Evolutionary conservation across 2,113 vertebrate genomes (phyloP).

Genomic region (Desmodus rotundus): DNA sequence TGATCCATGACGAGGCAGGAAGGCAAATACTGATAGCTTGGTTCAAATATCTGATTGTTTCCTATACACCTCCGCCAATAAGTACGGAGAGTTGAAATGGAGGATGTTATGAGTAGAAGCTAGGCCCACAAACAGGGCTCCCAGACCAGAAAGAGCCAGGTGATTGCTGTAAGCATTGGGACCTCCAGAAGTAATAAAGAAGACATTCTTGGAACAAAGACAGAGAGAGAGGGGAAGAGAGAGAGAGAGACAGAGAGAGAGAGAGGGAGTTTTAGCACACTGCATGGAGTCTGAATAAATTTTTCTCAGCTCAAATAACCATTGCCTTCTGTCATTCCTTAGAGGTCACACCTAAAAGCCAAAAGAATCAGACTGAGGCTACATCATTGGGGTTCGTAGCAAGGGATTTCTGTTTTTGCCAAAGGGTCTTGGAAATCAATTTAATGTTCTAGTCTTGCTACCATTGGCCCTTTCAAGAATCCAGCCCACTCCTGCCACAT

Average conservation of each 20-base stretch:
- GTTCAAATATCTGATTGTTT: background rate
- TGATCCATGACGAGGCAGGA: constrained; percentile 28
- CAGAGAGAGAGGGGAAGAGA: background rate
- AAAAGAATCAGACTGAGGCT: background rate
- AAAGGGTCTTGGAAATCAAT: background rate
- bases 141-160: background rate
- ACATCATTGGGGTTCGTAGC: background rate
- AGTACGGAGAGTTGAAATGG: background rate
- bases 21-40: constrained; percentile 52
- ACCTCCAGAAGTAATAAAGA: background rate
- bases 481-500: background rate
- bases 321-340: background rate
- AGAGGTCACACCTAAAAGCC: constrained; percentile 30
- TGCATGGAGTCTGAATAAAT: background rate
- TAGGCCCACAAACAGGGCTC: background rate
- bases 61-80: background rate
- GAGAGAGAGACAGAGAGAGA: background rate
- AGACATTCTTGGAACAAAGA: background rate
- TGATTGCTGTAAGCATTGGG: background rate
- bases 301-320: background rate
- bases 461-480: background rate
- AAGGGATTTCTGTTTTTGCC: background rate
- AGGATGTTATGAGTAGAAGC: background rate
- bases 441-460: background rate
- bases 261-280: background rate